Evolutionary conservation across 2,113 vertebrate species (phyloP).

Genomic region (Anhinga rufa): DNA sequence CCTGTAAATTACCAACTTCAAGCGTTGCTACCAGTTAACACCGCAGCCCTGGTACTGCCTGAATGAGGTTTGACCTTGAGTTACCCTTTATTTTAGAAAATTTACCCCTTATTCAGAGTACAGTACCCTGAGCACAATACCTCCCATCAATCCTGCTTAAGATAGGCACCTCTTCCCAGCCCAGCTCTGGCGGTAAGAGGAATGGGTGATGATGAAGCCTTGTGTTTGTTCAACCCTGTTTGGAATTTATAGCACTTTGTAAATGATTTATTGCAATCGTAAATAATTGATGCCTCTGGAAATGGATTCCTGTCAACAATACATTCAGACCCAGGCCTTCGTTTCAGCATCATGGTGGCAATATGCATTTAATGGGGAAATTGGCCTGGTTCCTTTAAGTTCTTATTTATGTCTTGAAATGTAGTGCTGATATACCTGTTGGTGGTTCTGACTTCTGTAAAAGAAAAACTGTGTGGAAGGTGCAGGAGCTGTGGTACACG

Average conservation of each 20-base stretch:
- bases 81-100: constrained; percentile 12
- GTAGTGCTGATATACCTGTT: not conserved
- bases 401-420: constrained; percentile 2
- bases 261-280: not conserved
- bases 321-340: not conserved
- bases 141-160: not conserved
- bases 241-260: constrained; percentile 14
- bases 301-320: constrained; percentile 50
- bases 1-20: not conserved
- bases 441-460: not conserved
- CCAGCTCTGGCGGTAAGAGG: not conserved
- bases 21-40: not conserved
- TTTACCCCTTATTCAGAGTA: not conserved
- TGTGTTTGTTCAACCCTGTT: constrained; percentile 12
- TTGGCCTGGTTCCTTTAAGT: not conserved
- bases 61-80: not conserved
- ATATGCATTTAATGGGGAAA: constrained; percentile 31
- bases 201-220: constrained; percentile 10
- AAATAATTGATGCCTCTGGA: constrained; percentile 46
- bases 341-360: constrained; percentile 13
- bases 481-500: not conserved
- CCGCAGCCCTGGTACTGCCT: not conserved
- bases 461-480: not conserved
- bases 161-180: not conserved
- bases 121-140: not conserved